phyloP scores from a whole-genome alignment of 2,113 vertebrate genomes.

The Brachionichthys hirsutus region DNA sequence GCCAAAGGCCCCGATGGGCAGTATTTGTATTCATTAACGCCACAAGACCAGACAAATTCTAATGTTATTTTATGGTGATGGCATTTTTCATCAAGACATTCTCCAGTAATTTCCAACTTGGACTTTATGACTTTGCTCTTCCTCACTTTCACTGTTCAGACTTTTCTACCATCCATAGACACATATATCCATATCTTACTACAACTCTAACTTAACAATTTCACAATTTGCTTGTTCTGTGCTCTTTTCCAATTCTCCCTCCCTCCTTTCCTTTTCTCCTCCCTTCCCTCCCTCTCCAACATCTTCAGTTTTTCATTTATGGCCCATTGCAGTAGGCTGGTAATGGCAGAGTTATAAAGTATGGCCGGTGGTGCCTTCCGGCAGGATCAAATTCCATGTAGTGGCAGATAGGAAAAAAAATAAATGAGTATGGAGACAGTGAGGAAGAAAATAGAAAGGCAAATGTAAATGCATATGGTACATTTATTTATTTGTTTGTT shows the following conservation, averaged over 20 bases:
- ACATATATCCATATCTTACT: slow-evolving; percentile 4
- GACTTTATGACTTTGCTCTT: slow-evolving; percentile 53
- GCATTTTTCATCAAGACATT: slow-evolving; percentile 62
- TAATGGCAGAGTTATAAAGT: slow-evolving; percentile 65
- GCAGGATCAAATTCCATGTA: slow-evolving; percentile 45
- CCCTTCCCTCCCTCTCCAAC: slow-evolving; percentile 22
- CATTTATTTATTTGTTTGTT: too few species aligned
- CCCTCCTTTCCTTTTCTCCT: slow-evolving; percentile 21
- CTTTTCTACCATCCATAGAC: slow-evolving; percentile 7
- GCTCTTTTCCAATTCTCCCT: slow-evolving; percentile 30
- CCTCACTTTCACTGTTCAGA: slow-evolving; percentile 17
- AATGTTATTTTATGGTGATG: slow-evolving; percentile 69
- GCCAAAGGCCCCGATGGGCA: slow-evolving; percentile 44
- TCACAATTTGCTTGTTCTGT: slow-evolving; percentile 29
- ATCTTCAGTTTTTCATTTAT: slow-evolving; percentile 64
- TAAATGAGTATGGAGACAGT: slow-evolving; percentile 43
- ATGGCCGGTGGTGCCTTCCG: slow-evolving; percentile 55
- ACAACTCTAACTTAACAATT: slow-evolving; percentile 14
- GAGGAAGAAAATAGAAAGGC: slow-evolving; percentile 38
- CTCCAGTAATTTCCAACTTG: slow-evolving; percentile 60
- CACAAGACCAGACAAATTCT: slow-evolving; percentile 62
- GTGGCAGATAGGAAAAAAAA: slow-evolving; percentile 54
- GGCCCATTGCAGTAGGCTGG: slow-evolving; percentile 45
- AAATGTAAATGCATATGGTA: too few species aligned
- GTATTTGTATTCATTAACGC: slow-evolving; percentile 66